phyloP scores from a whole-genome alignment of 2,888 invertebrate species.

The Alloscopus bannaensis region DNA sequence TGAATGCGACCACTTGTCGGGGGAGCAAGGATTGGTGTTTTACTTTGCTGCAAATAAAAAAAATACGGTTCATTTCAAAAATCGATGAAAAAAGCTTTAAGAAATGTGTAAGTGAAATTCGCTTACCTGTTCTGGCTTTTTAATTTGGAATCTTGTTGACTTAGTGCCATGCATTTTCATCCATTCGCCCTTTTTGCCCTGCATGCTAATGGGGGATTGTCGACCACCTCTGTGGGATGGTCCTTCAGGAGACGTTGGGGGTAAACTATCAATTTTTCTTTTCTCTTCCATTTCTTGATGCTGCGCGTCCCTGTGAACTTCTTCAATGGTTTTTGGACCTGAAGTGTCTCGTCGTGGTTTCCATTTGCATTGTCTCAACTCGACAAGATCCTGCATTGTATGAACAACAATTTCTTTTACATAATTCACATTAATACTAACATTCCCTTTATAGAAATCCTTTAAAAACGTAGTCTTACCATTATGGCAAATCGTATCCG shows the following conservation, averaged over 20 bases:
- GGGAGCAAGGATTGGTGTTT: constrained; percentile 49
- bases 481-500: constrained; percentile 79
- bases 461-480: constrained; percentile 46
- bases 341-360: constrained; percentile 89
- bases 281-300: constrained; percentile 79
- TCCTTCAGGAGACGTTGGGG: constrained; percentile 58
- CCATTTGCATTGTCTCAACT: constrained; percentile 89
- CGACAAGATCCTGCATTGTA: constrained; percentile 87
- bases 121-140: constrained; percentile 61
- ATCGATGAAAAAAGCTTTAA: constrained; percentile 2
- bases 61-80: background rate
- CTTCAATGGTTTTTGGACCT: constrained; percentile 95
- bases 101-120: background rate
- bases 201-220: constrained; percentile 53
- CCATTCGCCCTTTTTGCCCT: constrained; percentile 75
- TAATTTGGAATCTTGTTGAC: constrained; percentile 68
- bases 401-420: background rate
- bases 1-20: constrained; percentile 47
- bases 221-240: constrained; percentile 51
- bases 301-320: constrained; percentile 93
- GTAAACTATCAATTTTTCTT: constrained; percentile 71
- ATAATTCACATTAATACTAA: background rate
- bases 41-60: constrained; percentile 43
- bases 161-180: constrained; percentile 74
- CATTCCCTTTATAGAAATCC: background rate